Base-by-base conservation (phyloP, 35 echinoderm and acorn worm genomes). In the Lytechinus variegatus region DNA sequence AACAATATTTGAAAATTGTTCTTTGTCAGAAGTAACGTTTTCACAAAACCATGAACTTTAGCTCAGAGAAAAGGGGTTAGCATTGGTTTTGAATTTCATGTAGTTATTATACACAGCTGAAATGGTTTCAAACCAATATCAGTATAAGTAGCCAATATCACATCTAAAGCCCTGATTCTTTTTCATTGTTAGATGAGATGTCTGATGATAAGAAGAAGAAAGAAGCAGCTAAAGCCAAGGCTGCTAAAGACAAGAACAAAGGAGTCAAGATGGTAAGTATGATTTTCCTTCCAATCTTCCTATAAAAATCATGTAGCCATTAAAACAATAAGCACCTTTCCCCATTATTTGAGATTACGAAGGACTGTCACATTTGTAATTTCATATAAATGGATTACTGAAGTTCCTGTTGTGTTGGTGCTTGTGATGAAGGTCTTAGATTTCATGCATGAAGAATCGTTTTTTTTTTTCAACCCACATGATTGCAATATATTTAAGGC, bases 191-290 rank as follows among this genome's bases (percentile, higher is more conserved):
- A 95, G 94, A 97, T 87, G 94, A 95, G 54, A 97, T 95, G 94
- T 88, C 53, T 28, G 97, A 97, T 52, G 98, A 99, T 27, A 97
- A 99, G 96, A 99, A 97, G 94, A 99, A 99, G 92, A 99, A 99
- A 87, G 97, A 96, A 86, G 98, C 97, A 86, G 96, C 97, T 4
- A 99, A 99, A 91, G 96, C 95, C 3, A 99, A 99, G 58, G 97
- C 96, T 88, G 98, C 98, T 27, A 99, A 99, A 52, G 98, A 99
- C 52, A 99, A 99, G 87, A 94, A 96, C 24, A 99, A 97, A 89
- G 95, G 91, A 72, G 56, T 99, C 58, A 99, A 99, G 60, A 97
- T 99, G 96, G 98, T 99, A 95, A 94, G 96, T 11, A 10, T 58
- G 9, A 2, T 58, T 79, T 90, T 33, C 5, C 52, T 90, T 54